phyloP scores from a whole-genome alignment of 2,888 invertebrate genomes.

The Harmothoe impar region DNA sequence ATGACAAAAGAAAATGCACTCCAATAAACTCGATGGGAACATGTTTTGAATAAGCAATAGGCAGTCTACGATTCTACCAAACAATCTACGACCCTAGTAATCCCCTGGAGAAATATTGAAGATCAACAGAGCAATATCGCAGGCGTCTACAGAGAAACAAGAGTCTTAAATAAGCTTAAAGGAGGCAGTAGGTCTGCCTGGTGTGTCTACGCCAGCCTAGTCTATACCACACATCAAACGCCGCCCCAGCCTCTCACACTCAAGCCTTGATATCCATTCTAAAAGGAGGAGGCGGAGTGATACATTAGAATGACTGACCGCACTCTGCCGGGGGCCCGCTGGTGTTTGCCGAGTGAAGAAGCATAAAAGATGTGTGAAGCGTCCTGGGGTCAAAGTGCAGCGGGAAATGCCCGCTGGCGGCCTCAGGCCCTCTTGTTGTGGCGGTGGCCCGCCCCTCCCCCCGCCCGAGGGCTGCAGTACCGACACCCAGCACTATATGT shows the following conservation, averaged over 20 bases:
- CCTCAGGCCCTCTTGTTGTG: too few relatives aligned
- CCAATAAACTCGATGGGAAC: too few relatives aligned
- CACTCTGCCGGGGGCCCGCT: background rate
- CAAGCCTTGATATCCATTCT: background rate
- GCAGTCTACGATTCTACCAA: too few relatives aligned
- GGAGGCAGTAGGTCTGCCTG: background rate
- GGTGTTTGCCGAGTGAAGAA: background rate
- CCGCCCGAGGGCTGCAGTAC: too few relatives aligned
- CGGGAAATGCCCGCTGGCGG: background rate
- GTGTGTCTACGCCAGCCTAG: background rate
- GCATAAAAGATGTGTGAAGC: constrained; percentile 29
- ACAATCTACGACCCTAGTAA: background rate
- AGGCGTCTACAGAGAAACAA: background rate
- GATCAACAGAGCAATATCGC: background rate
- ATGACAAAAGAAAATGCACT: too few relatives aligned
- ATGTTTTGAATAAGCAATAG: too few relatives aligned
- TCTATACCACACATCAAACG: background rate
- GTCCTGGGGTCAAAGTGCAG: background rate
- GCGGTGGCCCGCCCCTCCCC: background rate
- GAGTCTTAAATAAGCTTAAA: constrained; percentile 6
- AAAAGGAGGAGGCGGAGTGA: background rate
- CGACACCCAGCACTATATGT: too few relatives aligned
- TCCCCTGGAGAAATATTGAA: background rate
- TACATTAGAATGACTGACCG: background rate
- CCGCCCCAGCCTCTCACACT: background rate